Percentiles rank a stretch among this genome's conserved stretches.
Evolutionary conservation across 2,888 invertebrate genomes (phyloP).

Genomic region (Epirrhoe alternata): DNA sequence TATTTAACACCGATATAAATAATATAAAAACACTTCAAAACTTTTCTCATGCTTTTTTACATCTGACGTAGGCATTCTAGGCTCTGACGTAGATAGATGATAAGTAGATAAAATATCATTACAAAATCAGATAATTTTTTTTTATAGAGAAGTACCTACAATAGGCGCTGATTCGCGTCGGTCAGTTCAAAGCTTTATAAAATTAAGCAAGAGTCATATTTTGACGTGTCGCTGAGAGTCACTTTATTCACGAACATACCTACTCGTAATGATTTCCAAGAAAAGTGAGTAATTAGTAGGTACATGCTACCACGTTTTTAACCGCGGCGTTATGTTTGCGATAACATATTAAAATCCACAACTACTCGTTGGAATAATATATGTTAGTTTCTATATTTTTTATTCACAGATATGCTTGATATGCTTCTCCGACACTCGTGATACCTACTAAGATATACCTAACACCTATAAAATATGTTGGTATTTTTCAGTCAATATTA

Average conservation of each 20-base stretch:
- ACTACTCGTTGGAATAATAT: neutral
- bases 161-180: neutral
- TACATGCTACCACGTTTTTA: neutral
- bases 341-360: neutral
- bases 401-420: too few species aligned
- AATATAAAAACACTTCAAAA: too few species aligned
- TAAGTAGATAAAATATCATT: too few species aligned
- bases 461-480: neutral
- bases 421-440: too few species aligned
- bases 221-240: conserved; percentile 11
- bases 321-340: neutral
- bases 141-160: neutral
- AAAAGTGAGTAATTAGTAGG: conserved; percentile 9
- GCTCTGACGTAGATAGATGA: too few species aligned
- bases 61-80: too few species aligned
- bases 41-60: too few species aligned
- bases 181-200: neutral
- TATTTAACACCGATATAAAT: too few species aligned
- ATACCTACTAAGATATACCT: neutral
- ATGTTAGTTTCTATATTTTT: neutral
- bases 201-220: conserved; percentile 4
- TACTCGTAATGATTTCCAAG: conserved; percentile 8
- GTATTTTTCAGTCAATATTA: neutral
- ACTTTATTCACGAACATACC: conserved; percentile 9
- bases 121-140: neutral